phyloP scores from a whole-genome alignment of 2,888 invertebrate species.

The Tineola bisselliella region DNA sequence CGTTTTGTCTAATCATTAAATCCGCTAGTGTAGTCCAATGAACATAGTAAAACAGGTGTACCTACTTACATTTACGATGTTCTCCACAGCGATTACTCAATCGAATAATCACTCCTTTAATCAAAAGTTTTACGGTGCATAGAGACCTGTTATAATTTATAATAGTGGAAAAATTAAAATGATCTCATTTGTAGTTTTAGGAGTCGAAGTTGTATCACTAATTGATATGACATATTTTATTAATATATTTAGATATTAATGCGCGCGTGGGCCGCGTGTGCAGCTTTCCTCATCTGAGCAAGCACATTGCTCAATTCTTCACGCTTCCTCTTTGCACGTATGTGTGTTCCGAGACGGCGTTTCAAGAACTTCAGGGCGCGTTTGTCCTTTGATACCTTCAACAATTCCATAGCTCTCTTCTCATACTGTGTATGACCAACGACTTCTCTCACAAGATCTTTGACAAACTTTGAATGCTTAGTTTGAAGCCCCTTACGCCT shows the following conservation, averaged over 20 bases:
- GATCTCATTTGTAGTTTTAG: no score
- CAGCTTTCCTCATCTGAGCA: constrained; percentile 97
- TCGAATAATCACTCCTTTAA: no score
- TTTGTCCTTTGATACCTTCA: constrained; percentile 98
- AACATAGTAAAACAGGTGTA: no score
- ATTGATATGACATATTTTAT: no score
- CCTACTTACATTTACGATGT: no score
- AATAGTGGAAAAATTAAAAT: no score
- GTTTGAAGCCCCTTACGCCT: constrained; percentile 90
- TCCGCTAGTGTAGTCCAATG: no score
- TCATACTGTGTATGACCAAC: constrained; percentile 99
- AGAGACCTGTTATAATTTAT: no score
- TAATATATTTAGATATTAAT: not conserved
- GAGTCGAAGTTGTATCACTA: no score
- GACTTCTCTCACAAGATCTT: constrained; percentile 96
- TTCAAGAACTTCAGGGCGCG: constrained; percentile 98
- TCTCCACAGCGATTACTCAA: no score
- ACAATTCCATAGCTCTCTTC: constrained; percentile 97
- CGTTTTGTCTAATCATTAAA: no score
- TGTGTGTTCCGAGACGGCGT: constrained; percentile 95
- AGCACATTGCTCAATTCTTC: constrained; percentile 97
- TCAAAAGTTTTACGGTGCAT: no score
- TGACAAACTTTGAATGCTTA: constrained; percentile 94
- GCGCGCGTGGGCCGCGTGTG: constrained; percentile 73
- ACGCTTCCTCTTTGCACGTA: constrained; percentile 99